These are phyloP conservation scores for Carpatolechia fugitivella DNA, from an alignment of 2,888 invertebrate genomes.

Conservation along the genomic window DNA sequence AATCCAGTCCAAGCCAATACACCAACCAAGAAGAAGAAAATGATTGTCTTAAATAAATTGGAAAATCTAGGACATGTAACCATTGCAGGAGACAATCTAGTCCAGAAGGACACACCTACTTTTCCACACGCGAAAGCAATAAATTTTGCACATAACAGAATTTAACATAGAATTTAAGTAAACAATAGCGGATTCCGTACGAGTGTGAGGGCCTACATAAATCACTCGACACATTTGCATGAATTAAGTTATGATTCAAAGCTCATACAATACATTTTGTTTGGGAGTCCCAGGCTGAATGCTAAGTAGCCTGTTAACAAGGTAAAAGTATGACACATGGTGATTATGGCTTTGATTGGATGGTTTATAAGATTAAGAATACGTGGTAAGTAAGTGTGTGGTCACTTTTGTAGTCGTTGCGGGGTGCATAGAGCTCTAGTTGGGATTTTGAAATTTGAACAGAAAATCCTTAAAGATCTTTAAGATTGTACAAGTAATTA, in stretches of 20 bases:
- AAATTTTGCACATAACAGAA: constrained; percentile 1
- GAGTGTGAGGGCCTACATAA: constrained; percentile 35
- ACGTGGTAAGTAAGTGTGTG: no score
- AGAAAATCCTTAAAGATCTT: no score
- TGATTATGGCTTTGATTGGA: not conserved
- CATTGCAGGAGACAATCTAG: not conserved
- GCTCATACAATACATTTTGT: constrained; percentile 58
- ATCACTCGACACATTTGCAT: constrained; percentile 48
- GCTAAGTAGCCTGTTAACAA: constrained; percentile 19
- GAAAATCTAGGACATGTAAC: no score
- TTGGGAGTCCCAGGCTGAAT: constrained; percentile 42
- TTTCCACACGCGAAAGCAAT: not conserved
- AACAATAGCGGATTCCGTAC: constrained; percentile 31
- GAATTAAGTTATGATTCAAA: constrained; percentile 56
- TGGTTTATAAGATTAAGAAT: not conserved
- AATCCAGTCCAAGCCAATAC: not conserved
- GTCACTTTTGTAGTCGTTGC: no score
- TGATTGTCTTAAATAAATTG: no score
- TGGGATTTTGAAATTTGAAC: no score
- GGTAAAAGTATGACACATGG: constrained; percentile 1
- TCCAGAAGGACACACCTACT: not conserved
- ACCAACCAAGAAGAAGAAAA: no score
- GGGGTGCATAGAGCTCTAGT: no score
- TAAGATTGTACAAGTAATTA: no score
- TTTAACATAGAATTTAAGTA: constrained; percentile 5